phyloP scores from a whole-genome alignment of 2,888 invertebrate species.

The Cistogaster globosa region DNA sequence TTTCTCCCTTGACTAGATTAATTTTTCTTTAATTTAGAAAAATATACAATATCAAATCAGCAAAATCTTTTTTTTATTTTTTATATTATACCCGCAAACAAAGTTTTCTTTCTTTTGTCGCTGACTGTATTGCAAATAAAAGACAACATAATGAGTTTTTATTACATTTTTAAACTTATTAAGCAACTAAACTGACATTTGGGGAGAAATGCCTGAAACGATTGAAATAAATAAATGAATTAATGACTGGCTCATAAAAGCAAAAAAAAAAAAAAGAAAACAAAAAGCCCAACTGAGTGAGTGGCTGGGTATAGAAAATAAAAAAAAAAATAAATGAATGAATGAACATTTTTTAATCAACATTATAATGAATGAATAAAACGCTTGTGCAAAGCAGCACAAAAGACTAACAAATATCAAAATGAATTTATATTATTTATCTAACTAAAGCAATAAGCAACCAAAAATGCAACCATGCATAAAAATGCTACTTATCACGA shows the following conservation, averaged over 20 bases:
- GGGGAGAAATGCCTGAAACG: slow-evolving; percentile 37
- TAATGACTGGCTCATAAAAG: slow-evolving; percentile 46
- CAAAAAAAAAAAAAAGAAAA: background rate
- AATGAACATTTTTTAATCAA: slow-evolving; percentile 7
- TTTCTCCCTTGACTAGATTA: too few species aligned
- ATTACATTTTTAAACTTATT: slow-evolving; percentile 67
- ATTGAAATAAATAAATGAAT: slow-evolving; percentile 40
- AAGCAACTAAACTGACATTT: slow-evolving; percentile 62
- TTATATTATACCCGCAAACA: too few species aligned
- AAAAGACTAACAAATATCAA: slow-evolving; percentile 33
- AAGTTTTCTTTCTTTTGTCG: background rate
- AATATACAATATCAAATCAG: too few species aligned
- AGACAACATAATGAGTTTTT: slow-evolving; percentile 50
- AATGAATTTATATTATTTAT: slow-evolving; percentile 30
- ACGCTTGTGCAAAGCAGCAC: slow-evolving; percentile 27
- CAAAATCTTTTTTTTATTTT: too few species aligned
- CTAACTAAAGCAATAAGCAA: slow-evolving; percentile 63
- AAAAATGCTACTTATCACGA: slow-evolving; percentile 71
- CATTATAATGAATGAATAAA: slow-evolving; percentile 38
- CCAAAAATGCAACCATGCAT: slow-evolving; percentile 69
- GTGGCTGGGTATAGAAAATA: slow-evolving; percentile 22
- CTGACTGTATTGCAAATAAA: slow-evolving; percentile 33
- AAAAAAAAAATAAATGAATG: slow-evolving; percentile 26
- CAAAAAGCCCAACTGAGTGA: background rate
- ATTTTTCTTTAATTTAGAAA: too few species aligned